Evolutionary conservation across 2,888 invertebrate genomes (phyloP), one percentile per base, ranked within the genome.

Genomic region (Idaea biselata): DNA sequence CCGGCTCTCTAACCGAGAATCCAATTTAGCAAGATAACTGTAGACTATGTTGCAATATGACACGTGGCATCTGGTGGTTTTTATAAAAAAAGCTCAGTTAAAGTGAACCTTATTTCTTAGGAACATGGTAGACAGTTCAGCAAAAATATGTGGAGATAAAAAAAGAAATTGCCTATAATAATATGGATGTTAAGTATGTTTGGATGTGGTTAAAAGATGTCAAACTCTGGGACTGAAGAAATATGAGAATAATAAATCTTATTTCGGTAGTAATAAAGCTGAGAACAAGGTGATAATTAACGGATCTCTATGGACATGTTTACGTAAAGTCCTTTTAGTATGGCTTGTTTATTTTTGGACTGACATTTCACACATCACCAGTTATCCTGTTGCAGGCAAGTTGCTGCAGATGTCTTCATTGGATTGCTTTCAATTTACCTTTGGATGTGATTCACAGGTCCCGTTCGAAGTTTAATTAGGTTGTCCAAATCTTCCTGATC

Each of bases 261-360:
- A 44, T 44, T 14, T 14, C 1, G 7, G 44, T 44, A 44, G 11
- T 14, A 44, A 44, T 44, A 44, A 44, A 44, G 44, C 44, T 11
- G 3, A 44, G 44, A 44, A 44, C 44, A 44, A 44, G 44, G 44
- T 8, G 44, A 8, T 44, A 44, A 44, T 44, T 8, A 44, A 44
- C 1, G 44, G 44, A 44, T 44, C 11, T 44, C 44, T 44, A 44
- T 8, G 44, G 44, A 44, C 44, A 44, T 44, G 44, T 44, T 44
- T 44, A 3, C 44, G 8, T 44, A 7, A 44, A 44, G 44, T 11
- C 33, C 33, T 25, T 25, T 25, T 25, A 25, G 25, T 25, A 3
- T 33, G 14, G 44, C 11, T 44, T 44, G 44, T 44, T 44, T 44
- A 77, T 73, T 80, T 80, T 74, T 73, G 77, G 80, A 73, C 72